Evolutionary conservation across 1,140 invertebrate genomes (phyloP).

Genomic region (Apis mellifera): Amel_HAv3.1 CM009936.2:8487501-8488000

Average conservation of each 20-base stretch:
- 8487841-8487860: not conserved
- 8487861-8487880: no score
- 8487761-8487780: not conserved
- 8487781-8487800: not conserved
- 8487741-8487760: no score
- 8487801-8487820: conserved; percentile 9
- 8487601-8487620: no score
- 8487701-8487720: not conserved
- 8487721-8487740: not conserved
- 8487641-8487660: no score
- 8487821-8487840: not conserved
- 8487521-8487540: not conserved
- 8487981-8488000: conserved; percentile 44
- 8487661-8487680: not conserved
- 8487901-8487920: not conserved
- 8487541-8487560: not conserved
- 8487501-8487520: not conserved
- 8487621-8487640: not conserved
- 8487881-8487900: not conserved
- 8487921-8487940: not conserved
- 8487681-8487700: not conserved
- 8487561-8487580: not conserved
- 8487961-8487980: conserved; percentile 15
- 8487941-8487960: conserved; percentile 10
- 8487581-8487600: not conserved